Conservation (phyloP, 2,113 vertebrate genomes). For the Empidonax alnorum region DNA sequence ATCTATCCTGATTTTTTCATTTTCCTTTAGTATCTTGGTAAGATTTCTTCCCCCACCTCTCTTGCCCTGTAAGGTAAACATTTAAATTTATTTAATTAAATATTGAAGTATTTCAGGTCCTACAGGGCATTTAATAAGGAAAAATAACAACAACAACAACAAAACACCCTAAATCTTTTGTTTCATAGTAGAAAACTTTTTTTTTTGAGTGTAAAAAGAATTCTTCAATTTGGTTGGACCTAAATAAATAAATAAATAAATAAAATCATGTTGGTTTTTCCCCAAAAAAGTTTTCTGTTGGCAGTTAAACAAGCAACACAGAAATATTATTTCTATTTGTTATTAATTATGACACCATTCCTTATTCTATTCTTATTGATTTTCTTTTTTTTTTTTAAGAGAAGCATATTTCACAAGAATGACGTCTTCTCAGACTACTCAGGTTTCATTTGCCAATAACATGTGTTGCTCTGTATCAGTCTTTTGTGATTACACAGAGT, state of each 20-base stretch:
- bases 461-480: neutral
- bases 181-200: neutral
- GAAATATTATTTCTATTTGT: neutral
- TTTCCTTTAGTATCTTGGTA: neutral
- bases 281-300: neutral
- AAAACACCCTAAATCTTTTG: neutral
- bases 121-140: neutral
- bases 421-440: neutral
- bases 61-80: accelerated
- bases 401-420: neutral
- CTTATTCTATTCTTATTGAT: neutral
- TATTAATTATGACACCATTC: neutral
- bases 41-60: accelerated
- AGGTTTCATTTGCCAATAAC: neutral
- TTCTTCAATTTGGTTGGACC: accelerated
- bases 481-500: neutral
- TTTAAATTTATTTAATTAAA: neutral
- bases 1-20: neutral
- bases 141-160: neutral
- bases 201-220: neutral
- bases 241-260: neutral
- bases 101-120: neutral
- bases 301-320: neutral
- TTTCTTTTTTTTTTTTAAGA: neutral
- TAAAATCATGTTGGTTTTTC: neutral